Evolutionary conservation across 2,888 invertebrate species (phyloP), one percentile per base, ranked within the genome.

Genomic region (Rutpela maculata): DNA sequence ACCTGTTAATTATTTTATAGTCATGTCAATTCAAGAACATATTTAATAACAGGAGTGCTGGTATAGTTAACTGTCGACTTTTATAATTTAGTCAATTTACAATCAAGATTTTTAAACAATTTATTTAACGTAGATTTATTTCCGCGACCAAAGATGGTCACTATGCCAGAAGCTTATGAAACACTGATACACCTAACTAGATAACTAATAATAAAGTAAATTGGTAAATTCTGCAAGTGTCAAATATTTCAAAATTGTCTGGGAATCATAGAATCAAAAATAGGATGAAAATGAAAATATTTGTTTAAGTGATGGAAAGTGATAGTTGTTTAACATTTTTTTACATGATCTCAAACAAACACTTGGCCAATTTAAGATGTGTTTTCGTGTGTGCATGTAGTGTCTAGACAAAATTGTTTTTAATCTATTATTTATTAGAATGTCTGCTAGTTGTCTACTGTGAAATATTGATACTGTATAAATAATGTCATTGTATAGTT

Each of bases 371-470:
- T 43, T 12, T 43, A 43, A 43, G 12, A 50, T n/a, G 15, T 15
- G n/a, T 5, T 50, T 50, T 50, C 4, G 50, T 50, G 12, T 43
- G 6, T 50, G 50, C n/a, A n/a, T 50, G 50, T 50, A 50, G 1
- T n/a, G 50, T 50, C 15, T 50, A 50, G n/a, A 50, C 50, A n/a
- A 50, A 50, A 50, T 50, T 50, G 50, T 50, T 50, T 50, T 50
- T 50, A 50, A 50, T 50, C n/a, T 43, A 2, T 12, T 50, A 50
- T 50, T 50, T n/a, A 50, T 50, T n/a, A n/a, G 15, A 50, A 50
- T 50, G 50, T 50, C 50, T 50, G n/a, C 50, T 15, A 6, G 50
- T 50, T n/a, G 50, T n/a, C 50, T 50, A 5, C 50, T 50, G 50
- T 50, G 1, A 35, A 35, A 35, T 35, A 35, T 35, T 35, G 31